Evolutionary conservation across 2,113 vertebrate species (phyloP).

Genomic region (Caloenas nicobarica): DNA sequence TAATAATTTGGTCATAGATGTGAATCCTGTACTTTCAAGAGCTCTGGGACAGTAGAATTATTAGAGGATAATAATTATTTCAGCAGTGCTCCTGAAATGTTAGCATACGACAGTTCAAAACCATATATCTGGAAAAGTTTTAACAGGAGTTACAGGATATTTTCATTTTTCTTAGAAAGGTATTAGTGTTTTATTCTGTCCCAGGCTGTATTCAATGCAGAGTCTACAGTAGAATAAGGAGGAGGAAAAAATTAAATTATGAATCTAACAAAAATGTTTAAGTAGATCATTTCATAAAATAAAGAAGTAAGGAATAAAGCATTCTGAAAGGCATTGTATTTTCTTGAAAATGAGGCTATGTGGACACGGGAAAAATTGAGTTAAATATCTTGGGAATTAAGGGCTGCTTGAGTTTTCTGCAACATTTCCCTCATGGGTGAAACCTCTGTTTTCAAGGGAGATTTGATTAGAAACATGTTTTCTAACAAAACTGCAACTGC

Average conservation of each 20-base stretch:
- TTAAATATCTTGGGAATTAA: background rate
- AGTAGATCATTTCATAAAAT: background rate
- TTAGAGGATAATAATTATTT: background rate
- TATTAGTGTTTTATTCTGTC: background rate
- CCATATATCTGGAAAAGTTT: background rate
- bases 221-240: background rate
- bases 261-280: background rate
- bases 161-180: background rate
- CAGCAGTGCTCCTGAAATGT: background rate
- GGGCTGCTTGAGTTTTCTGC: background rate
- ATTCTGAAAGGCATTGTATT: background rate
- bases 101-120: background rate
- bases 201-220: background rate
- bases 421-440: background rate
- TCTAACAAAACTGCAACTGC: background rate
- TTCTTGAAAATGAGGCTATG: background rate
- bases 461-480: background rate
- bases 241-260: background rate
- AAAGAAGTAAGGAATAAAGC: background rate
- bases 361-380: background rate
- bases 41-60: background rate
- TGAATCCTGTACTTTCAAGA: background rate
- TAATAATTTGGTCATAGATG: background rate
- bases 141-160: background rate
- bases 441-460: background rate